phyloP scores from a whole-genome alignment of 2,888 invertebrate species.

The Netelia virgata region DNA sequence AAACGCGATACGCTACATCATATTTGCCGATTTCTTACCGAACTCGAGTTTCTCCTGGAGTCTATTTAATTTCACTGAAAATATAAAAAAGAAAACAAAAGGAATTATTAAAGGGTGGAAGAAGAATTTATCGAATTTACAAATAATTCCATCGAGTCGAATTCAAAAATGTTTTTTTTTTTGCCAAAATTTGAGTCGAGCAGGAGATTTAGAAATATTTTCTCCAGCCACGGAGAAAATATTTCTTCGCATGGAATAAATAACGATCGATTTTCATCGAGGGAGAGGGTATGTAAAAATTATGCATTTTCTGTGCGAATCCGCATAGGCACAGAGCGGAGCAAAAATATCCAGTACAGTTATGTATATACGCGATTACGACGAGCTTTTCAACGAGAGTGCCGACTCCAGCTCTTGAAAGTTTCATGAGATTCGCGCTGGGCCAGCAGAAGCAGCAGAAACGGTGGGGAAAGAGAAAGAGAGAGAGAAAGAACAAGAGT shows the following conservation, averaged over 20 bases:
- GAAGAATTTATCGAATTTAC: neutral
- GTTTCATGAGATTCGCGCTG: constrained; percentile 78
- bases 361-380: constrained; percentile 55
- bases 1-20: too few relatives aligned
- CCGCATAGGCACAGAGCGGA: neutral
- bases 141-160: neutral
- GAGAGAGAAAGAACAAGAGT: neutral
- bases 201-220: neutral
- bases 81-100: too few relatives aligned
- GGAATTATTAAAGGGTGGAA: too few relatives aligned
- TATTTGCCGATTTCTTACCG: too few relatives aligned
- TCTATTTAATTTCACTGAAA: too few relatives aligned
- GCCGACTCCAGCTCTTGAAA: constrained; percentile 75
- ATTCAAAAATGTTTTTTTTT: neutral
- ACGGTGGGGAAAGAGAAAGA: too few relatives aligned
- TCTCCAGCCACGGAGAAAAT: neutral
- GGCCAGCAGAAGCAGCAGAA: neutral
- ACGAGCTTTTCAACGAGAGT: constrained; percentile 71
- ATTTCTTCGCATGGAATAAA: constrained; percentile 11
- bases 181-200: neutral
- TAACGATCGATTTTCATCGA: constrained; percentile 15
- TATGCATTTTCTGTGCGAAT: constrained; percentile 19
- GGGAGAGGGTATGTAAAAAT: neutral
- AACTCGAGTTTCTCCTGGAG: too few relatives aligned
- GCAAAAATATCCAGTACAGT: constrained; percentile 42